Base-by-base conservation (phyloP, 1,140 invertebrate species). In the Anagrus nilaparvatae region DNA sequence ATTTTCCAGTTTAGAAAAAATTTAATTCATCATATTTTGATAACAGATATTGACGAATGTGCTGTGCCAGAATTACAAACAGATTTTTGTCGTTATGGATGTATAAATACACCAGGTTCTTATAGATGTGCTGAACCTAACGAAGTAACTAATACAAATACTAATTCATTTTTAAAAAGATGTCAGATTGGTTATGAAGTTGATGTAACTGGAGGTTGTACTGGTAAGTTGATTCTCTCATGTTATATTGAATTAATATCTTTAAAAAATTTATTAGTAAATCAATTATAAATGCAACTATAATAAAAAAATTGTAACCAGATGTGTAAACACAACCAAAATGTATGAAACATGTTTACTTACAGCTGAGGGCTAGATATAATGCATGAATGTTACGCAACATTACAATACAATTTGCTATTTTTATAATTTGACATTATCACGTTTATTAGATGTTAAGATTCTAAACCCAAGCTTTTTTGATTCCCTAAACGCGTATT, bases 31-130 rank as follows among this genome's bases (percentile, higher is more conserved):
- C n/a, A n/a, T n/a, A n/a, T n/a, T n/a, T n/a, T n/a, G n/a, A n/a
- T n/a, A n/a, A 16, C 51, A 76, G 78, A 80, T 56, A 68, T 80
- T 35, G 72, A 80, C 55, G 78, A 80, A 50, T 80, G 78, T 48
- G 55, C 55, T 17, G 58, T 68, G 14, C 63, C 67, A 23, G 68
- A 70, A 46, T 55, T 67, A n/a, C 61, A 65, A 48, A 61, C 58
- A 40, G 61, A 65, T 41, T 49, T 58, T 36, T 73, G 71, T 54
- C 58, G 59, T 33, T 63, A 65, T 30, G 62, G 63, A 17, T 74
- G 71, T 49, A 60, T 70, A 49, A 73, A 73, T 48, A 72, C 65
- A n/a, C 62, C 67, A 16, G 72, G 71, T 6, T 70, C 69, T 44
- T 71, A 69, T 43, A 51, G 58, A 20, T 70, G 69, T 43, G 46